These are phyloP conservation scores for Epiblema foenella DNA, from an alignment of 2,888 invertebrate genomes.

Conservation along the genomic window DNA sequence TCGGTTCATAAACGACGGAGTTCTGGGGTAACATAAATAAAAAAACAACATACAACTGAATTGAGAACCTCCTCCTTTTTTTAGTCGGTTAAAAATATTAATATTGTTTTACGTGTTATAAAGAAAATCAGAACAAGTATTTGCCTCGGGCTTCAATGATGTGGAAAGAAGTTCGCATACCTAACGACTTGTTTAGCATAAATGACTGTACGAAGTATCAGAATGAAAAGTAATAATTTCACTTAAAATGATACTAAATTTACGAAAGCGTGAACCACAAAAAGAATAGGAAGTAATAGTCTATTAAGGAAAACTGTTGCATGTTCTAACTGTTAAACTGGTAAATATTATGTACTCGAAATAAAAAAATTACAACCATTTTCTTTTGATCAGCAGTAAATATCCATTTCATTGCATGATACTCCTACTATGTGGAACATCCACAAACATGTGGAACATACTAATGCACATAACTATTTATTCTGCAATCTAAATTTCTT, in stretches of 20 bases:
- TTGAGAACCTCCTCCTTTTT: no score
- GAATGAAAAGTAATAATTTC: not conserved
- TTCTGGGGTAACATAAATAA: no score
- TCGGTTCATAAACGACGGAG: no score
- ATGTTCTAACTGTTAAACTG: no score
- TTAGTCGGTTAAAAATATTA: no score
- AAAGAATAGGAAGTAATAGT: no score
- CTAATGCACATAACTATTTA: not conserved
- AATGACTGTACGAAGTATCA: not conserved
- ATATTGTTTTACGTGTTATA: not conserved
- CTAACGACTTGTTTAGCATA: constrained; percentile 16
- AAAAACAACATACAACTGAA: no score
- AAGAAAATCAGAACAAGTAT: constrained; percentile 17
- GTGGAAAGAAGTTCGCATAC: constrained; percentile 26
- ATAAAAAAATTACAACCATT: not conserved
- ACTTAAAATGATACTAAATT: no score
- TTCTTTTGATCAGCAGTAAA: not conserved
- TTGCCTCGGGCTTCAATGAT: constrained; percentile 28
- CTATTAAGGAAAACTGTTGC: no score
- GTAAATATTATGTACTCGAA: no score
- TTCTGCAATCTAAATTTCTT: not conserved
- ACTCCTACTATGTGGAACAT: not conserved
- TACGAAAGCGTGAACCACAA: no score
- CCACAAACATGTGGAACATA: no score
- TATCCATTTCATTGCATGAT: constrained; percentile 13